Evolutionary conservation across 2,113 vertebrate species (phyloP), one percentile per base, ranked within the genome.

Genomic region (Rhipidura dahli): DNA sequence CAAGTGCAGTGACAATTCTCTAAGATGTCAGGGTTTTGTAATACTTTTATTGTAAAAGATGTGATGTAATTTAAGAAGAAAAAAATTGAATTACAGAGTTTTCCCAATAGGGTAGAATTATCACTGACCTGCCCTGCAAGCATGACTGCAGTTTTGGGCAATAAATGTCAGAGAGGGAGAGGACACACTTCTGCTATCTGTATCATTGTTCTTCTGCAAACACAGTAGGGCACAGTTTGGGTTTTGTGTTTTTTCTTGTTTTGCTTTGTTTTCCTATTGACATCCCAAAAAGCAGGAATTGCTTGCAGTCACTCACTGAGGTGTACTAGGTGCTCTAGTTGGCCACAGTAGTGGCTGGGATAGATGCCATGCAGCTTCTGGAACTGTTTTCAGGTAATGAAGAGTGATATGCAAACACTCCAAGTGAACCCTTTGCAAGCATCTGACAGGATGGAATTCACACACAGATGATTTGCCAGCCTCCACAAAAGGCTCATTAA

Each of bases 401-500:
- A 85, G 50, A 53, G 85, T 40, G 82, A 91, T 92, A 94, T 94
- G 94, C 86, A 93, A 95, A 83, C 27, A 37, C 69, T 95, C 77
- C 61, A 87, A 93, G 53, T 84, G 76, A 96, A 77, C 11, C 30
- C 17, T 83, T 68, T 71, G 71, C 54, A 81, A 89, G 28, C 21
- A 40, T 94, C 82, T 94, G 83, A 92, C 90, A 94, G 40, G 39
- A 39, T 86, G 83, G 79, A 96, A 96, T 93, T 95, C 83, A 81
- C 79, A 96, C 47, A 56, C 60, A 61, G 56, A 35, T 93, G 59
- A 89, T 95, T 86, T 90, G 50, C 83, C 90, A 97, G 11, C 35
- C 10, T 93, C 39, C 6, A 7, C 65, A 86, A 84, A 81, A 81
- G 22, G 20, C 47, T 94, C 49, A 40, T 94, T 94, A 89, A 83